Base-by-base conservation (phyloP, 2,888 invertebrate species). In the Rhimphoctona megacephalus region DNA sequence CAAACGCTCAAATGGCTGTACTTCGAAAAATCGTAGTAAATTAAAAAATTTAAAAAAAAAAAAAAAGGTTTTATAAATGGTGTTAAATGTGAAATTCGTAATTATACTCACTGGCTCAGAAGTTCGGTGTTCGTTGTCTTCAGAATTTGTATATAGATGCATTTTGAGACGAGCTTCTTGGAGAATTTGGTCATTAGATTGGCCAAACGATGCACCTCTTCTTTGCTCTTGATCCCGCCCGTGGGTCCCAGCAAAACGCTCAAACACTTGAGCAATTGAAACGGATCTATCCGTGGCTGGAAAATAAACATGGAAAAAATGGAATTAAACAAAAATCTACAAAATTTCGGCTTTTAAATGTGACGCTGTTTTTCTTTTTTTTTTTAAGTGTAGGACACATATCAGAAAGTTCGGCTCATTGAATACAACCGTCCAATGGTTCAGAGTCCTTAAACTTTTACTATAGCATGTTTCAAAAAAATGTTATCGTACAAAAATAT, bases 111-210 rank as follows among this genome's bases (percentile, higher is more conserved):
- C 96, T 97, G 96, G 86, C 97, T 97, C 79, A 99, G 95, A 86
- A 98, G 95, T 88, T 97, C 97, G 8, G 97, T 96, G 93, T 97
- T 97, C 17, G 99, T 98, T 87, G 97, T 97, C 94, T 98, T 98
- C 85, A 99, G 95, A 92, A 99, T 98, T 94, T 98, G 97, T 91
- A 98, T 97, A 93, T 99, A 99, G 92, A 99, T 97, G 95, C 99
- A 99, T 95, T 98, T 98, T 90, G 98, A 98, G 80, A 99, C 99
- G 90, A 99, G 95, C 94, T 99, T 99, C 94, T 98, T 98, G 1
- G 98, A 98, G 95, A 98, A 98, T 94, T 98, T 98, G 70, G 97
- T 97, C 99, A 99, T 99, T 93, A 99, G 96, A 94, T 98, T 98
- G 95, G 97, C 98, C 90, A 99, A 96, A 90, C 98, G 96, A 90